Evolutionary conservation across 2,797 vertebrate genomes (phyloP).

Genomic region (Gymnoscopelus braueri): DNA sequence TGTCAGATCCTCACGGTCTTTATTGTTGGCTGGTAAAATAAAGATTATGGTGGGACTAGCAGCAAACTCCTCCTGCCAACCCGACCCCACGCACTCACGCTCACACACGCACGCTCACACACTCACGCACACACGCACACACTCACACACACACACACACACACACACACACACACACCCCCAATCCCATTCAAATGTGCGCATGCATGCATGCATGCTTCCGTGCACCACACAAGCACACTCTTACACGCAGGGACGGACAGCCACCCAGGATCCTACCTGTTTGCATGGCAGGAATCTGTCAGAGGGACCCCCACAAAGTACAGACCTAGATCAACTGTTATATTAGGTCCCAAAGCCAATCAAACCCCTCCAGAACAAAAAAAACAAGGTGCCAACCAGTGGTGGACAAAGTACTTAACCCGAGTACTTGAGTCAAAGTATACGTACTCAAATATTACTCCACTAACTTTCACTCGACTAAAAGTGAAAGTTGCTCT

Average conservation of each 20-base stretch:
- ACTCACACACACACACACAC: conserved; percentile 23
- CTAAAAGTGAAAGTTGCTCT: too few relatives aligned
- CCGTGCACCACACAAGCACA: not conserved
- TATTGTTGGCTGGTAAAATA: conserved; percentile 17
- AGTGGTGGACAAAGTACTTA: too few relatives aligned
- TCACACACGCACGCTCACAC: conserved; percentile 11
- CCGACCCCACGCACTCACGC: conserved; percentile 12
- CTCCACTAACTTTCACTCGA: too few relatives aligned
- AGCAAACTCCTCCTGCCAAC: not conserved
- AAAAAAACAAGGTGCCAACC: too few relatives aligned
- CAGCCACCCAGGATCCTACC: conserved; percentile 55
- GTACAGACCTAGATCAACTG: conserved; percentile 35
- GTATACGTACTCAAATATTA: too few relatives aligned
- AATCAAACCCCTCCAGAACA: conserved; percentile 5
- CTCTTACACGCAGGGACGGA: conserved; percentile 34
- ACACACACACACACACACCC: conserved; percentile 1
- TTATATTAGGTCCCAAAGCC: conserved; percentile 38
- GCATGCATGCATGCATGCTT: not conserved
- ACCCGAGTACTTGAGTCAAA: too few relatives aligned
- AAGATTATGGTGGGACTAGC: not conserved
- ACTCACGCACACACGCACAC: conserved; percentile 20
- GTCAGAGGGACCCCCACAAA: conserved; percentile 30
- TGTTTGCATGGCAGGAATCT: conserved; percentile 44
- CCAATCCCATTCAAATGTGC: not conserved
- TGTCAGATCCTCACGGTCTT: conserved; percentile 17